A percentile compares a stretch with the other conserved stretches of the same genome.
Conservation (phyloP, 2,797 vertebrate species). For the Chloroceryle amazona region DNA sequence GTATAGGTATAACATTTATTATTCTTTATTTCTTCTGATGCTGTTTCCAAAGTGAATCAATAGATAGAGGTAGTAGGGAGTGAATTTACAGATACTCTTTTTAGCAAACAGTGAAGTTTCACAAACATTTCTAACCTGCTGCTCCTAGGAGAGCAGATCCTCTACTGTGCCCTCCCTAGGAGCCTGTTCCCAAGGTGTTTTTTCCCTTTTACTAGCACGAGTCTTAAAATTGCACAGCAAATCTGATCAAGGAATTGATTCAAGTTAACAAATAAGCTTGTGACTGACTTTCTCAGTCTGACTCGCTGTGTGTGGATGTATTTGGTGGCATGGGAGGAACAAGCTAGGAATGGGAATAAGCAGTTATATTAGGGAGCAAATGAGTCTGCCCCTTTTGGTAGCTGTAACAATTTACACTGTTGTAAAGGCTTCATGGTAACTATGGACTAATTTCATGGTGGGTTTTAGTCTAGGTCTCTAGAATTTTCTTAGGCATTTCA, state of each 20-base stretch:
- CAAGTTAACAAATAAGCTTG: not conserved
- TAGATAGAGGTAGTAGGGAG: fast-evolving
- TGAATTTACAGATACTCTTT: not conserved
- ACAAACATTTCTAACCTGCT: not conserved
- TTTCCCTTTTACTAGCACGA: not conserved
- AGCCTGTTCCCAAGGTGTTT: not conserved
- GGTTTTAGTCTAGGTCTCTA: not conserved
- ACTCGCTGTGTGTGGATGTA: not conserved
- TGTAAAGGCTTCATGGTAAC: not conserved
- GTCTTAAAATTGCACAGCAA: not conserved
- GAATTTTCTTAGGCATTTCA: not conserved
- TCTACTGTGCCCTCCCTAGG: not conserved
- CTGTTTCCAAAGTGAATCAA: not conserved
- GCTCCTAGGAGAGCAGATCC: not conserved
- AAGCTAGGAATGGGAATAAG: not conserved
- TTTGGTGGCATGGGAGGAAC: not conserved
- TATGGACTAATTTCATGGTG: not conserved
- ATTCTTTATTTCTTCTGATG: not conserved
- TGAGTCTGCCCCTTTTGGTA: not conserved
- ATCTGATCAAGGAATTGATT: not conserved
- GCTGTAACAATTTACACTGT: not conserved
- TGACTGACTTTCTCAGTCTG: not conserved
- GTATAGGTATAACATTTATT: not conserved
- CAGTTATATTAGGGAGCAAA: not conserved
- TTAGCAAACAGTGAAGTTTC: not conserved